Conservation (phyloP, 2,797 vertebrate genomes). For the Dryobates pubescens region DNA sequence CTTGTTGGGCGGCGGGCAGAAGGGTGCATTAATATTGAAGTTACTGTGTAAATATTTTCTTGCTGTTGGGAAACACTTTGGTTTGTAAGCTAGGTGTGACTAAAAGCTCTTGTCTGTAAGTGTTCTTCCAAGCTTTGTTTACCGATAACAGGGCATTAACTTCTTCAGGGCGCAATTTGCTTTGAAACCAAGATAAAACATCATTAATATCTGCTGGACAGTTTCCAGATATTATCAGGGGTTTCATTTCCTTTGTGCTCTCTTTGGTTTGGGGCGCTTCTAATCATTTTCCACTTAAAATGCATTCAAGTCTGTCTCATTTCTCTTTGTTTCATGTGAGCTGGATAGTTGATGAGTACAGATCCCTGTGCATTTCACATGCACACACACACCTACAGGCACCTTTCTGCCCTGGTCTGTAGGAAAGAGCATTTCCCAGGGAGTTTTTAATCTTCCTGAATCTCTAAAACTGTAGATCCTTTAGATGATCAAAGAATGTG, state of each 20-base stretch:
- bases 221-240: neutral
- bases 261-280: neutral
- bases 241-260: neutral
- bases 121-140: neutral
- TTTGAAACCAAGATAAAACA: neutral
- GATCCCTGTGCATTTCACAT: too few species aligned
- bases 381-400: fast-evolving
- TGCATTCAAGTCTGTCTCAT: neutral
- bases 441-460: neutral
- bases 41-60: neutral
- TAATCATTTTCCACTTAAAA: neutral
- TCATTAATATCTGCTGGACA: neutral
- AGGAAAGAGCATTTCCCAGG: neutral
- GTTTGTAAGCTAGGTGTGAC: neutral
- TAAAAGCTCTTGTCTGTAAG: neutral
- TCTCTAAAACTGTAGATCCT: neutral
- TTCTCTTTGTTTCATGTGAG: neutral
- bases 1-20: neutral
- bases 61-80: neutral
- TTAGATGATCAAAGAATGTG: neutral
- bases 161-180: neutral
- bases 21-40: neutral
- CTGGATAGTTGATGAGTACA: neutral
- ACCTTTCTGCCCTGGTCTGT: neutral
- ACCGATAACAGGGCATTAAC: neutral